phyloP scores from a whole-genome alignment of 2,888 invertebrate genomes.

The Drosophila hawaiiensis region DNA sequence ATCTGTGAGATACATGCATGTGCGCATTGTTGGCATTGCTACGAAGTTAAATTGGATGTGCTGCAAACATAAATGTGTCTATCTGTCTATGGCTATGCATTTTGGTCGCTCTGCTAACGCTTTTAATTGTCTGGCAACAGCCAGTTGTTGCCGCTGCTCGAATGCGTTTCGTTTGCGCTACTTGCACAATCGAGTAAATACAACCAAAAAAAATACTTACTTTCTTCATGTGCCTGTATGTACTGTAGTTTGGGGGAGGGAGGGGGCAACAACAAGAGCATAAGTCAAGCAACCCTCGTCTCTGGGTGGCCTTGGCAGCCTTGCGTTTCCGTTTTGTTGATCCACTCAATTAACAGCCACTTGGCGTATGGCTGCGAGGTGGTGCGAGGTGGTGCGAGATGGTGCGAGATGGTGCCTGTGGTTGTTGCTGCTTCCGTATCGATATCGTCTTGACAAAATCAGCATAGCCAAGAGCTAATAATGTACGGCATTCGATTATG shows the following conservation, averaged over 20 bases:
- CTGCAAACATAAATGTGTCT: constrained; percentile 3
- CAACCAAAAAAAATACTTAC: background rate
- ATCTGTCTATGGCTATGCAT: constrained; percentile 25
- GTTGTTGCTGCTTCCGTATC: constrained; percentile 51
- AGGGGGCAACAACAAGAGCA: background rate
- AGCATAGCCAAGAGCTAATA: constrained; percentile 23
- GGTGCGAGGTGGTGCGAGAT: constrained; percentile 46
- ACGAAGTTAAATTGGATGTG: constrained; percentile 3
- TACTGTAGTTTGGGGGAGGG: no score
- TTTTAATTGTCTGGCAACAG: constrained; percentile 49
- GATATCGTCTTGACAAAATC: constrained; percentile 50
- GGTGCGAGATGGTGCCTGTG: constrained; percentile 6
- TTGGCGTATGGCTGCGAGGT: constrained; percentile 58
- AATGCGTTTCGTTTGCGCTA: constrained; percentile 16
- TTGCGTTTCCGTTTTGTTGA: constrained; percentile 65
- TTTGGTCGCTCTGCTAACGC: constrained; percentile 52
- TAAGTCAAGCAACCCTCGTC: constrained; percentile 43
- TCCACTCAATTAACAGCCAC: constrained; percentile 70
- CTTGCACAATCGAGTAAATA: constrained; percentile 40
- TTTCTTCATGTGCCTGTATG: constrained; percentile 1
- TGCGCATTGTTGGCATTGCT: constrained; percentile 28
- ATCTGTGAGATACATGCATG: constrained; percentile 37
- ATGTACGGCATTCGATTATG: constrained; percentile 25
- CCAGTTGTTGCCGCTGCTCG: constrained; percentile 18
- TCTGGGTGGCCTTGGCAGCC: background rate